Base-by-base conservation (phyloP, 2,888 invertebrate species). In the Dolichomitus sp. region DNA sequence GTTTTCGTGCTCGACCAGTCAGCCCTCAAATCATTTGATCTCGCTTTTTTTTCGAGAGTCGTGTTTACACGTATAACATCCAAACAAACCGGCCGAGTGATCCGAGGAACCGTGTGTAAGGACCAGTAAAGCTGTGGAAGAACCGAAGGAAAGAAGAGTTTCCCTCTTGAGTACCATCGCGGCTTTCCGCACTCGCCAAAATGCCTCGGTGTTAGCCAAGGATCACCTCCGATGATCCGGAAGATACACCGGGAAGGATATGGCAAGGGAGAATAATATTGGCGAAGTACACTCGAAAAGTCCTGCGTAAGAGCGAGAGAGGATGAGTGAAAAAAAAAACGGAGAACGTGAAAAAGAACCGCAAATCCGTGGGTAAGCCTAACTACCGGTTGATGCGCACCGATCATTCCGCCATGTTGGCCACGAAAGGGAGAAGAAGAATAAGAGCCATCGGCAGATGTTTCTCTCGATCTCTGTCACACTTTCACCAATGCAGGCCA, bases 331-430 rank as follows among this genome's bases (percentile, higher is more conserved):
- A 68, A 72, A 57, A 54, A 76, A 77, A 77, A 65, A 59, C 57
- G 68, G 72, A 68, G 75, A 76, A 76, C 68, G 75, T 79, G 90
- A 90, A 91, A 91, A 91, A 89, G 92, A 93, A 93, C 93, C 93
- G 91, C 93, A 93, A 92, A 93, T 92, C 92, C 92, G 89, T 90
- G 92, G 90, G 90, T 91, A 91, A 90, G 88, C 91, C 90, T 91
- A 92, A 92, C 92, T 92, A 92, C 90, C 90, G 90, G 90, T 90
- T 90, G 91, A 91, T 91, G 92, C 91, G 86, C 80, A 70, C 92
- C 91, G 93, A 93, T 93, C 93, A 93, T 93, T 93, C 93, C 93
- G 93, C 93, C 93, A 91, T 92, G 91, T 88, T 93, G 92, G 87
- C 85, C 91, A 80, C 86, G 89, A 93, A 92, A 93, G 89, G 91